Evolutionary conservation across 2,888 invertebrate species (phyloP).

Genomic region (Abscondita cerata): DNA sequence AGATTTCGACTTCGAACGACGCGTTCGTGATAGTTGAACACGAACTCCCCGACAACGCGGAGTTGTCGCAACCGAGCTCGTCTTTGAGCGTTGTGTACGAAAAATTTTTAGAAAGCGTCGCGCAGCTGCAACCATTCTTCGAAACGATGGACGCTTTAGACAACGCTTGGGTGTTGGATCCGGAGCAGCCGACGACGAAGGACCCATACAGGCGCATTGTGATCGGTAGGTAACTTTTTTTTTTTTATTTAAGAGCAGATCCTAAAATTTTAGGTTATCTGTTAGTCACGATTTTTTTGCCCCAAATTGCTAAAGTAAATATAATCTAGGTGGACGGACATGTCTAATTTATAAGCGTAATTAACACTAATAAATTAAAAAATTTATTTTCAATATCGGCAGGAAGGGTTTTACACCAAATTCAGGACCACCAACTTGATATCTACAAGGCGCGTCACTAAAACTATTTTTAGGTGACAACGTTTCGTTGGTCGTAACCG

Average conservation of each 20-base stretch:
- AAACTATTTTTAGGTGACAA: slow-evolving; percentile 51
- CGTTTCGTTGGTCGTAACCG: slow-evolving; percentile 53
- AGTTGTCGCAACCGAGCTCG: slow-evolving; percentile 33
- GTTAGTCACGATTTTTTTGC: not conserved
- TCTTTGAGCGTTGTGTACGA: slow-evolving; percentile 49
- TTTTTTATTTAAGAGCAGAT: not conserved
- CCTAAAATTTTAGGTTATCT: no score
- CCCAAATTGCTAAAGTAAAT: no score
- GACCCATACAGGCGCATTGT: slow-evolving; percentile 56
- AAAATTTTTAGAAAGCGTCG: slow-evolving; percentile 46
- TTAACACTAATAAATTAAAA: no score
- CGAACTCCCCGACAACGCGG: slow-evolving; percentile 46
- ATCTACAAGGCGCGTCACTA: no score
- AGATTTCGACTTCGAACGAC: slow-evolving; percentile 27
- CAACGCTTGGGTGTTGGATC: slow-evolving; percentile 56
- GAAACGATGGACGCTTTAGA: slow-evolving; percentile 57
- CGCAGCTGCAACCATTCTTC: slow-evolving; percentile 54
- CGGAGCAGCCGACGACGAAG: slow-evolving; percentile 50
- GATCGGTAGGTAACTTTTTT: slow-evolving; percentile 52
- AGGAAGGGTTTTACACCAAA: no score
- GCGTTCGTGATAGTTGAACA: slow-evolving; percentile 47
- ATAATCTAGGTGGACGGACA: no score
- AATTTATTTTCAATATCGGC: no score
- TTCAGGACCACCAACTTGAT: no score
- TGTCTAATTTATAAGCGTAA: no score